Evolutionary conservation across 2,113 vertebrate genomes (phyloP), one percentile per base, ranked within the genome.

Genomic region (Neopipo cinnamomea): DNA sequence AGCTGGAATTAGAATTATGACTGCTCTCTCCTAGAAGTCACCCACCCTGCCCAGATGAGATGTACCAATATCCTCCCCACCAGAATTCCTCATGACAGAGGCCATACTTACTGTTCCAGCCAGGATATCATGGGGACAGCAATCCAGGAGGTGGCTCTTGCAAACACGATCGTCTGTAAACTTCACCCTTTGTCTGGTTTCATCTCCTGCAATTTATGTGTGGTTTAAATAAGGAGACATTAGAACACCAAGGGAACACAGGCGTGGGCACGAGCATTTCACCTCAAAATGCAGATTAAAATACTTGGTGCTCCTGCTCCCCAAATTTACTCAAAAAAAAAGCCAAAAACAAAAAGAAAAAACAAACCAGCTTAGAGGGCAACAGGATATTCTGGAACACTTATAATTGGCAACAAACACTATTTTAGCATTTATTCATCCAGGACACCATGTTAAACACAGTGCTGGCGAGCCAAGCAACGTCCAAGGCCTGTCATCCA

Each of bases 71-170:
- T 5, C 55, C 52, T 53, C n/a, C 71, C 23, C 55, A 49, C 17
- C 53, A 47, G 21, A 88, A 67, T 9, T 41, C 39, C 42, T 33
- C 8, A 28, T 15, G 39, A 20, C 44, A 67, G 52, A 49, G 47
- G 22, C 65, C 35, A 58, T 9, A 98, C 99, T 98, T 97, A 99
- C 99, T 79, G 99, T 99, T 98, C 99, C 99, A 52, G 99, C 99
- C 90, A 99, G 98, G 96, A 99, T 99, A 98, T 99, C 99, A 74
- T 99, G 99, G 21, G 99, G 99, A 97, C 99, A 99, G 98, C 99
- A 99, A 97, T 99, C 99, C 97, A 99, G 98, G 18, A 99, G 99
- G 95, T 99, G 99, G 97, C 99, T 99, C 98, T 99, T 99, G 99
- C 99, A 99, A 97, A 99, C 99, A 39, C 99, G 98, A 78, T 99